Evolutionary conservation across 35 echinoderm and acorn worm genomes (phyloP), one percentile per base, ranked within the genome.

Genomic region (Diadema setosum): DNA sequence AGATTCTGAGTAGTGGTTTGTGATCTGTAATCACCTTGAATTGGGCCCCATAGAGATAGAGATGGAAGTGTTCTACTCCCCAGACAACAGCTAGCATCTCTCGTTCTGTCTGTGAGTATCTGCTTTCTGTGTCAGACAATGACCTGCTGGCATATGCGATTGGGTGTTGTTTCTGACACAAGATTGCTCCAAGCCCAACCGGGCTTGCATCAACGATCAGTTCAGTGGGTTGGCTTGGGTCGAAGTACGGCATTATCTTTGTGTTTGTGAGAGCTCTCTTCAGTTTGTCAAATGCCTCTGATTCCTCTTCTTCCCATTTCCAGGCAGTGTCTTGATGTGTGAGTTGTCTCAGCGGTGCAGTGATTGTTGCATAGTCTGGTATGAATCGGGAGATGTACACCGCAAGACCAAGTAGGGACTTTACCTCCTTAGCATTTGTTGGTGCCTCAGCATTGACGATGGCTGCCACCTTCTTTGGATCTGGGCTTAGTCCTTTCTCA

Each of bases 161-260:
- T 11, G 88, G 48, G 58, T 90, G 40, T 11, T 42, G 30, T 35
- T 86, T 34, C 80, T 94, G 92, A 12, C 44, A 63, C 46, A 90
- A 81, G 34, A 90, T 94, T 18, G 92, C 92, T 6, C 80, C 65
- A 29, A 93, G 69, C 20, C 90, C 90, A 34, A 85, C 86, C 39
- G 70, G 87, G 32, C 94, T 93, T 42, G 82, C 94, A 84, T 93
- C 90, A 17, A 97, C 90, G 29, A 90, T 82, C 24, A 93, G 3
- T 6, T 88, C 90, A 4, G 76, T 65, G 37, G 39, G 5, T 85
- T 97, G 85, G 0, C 23, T 33, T 25, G 85, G 86, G 39, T 93
- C 86, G 52, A 74, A 94, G 75, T 93, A 96, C 9, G 82, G 61
- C 81, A 92, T 92, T 9, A 73, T 81, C 9, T 56, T 74, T 36